Percentiles rank a stretch among this genome's conserved stretches.
phyloP scores from a whole-genome alignment of 2,888 invertebrate species.

The Lepidonotus clava region DNA sequence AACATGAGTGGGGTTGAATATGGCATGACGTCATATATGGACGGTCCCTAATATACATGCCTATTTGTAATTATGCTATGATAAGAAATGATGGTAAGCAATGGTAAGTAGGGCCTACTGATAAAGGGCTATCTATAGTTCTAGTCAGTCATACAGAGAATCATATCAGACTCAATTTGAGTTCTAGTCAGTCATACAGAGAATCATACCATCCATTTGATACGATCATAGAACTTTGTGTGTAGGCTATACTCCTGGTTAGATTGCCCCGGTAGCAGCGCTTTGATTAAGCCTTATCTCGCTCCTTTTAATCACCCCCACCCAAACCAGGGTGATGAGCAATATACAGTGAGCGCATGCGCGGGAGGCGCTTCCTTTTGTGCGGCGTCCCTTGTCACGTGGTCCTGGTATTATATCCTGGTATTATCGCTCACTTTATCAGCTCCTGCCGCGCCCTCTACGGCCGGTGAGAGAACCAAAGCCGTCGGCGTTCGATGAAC shows the following conservation, averaged over 20 bases:
- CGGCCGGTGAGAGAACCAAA: background rate
- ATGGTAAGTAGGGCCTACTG: no score
- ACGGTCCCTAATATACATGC: no score
- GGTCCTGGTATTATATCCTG: no score
- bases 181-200: background rate
- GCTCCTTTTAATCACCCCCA: background rate
- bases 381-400: background rate
- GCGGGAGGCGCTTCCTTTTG: background rate
- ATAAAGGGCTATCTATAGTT: no score
- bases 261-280: background rate
- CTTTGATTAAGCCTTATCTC: background rate
- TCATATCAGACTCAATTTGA: background rate
- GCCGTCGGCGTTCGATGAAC: background rate
- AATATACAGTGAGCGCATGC: background rate
- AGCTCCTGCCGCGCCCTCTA: background rate
- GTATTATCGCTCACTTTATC: constrained; percentile 11
- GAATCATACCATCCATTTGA: background rate
- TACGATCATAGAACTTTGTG: background rate
- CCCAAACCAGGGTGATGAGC: background rate
- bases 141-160: background rate
- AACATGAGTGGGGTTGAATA: no score
- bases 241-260: background rate
- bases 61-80: no score
- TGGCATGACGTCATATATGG: no score
- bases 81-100: no score